Conservation (phyloP, 2,113 vertebrate genomes). For the Chunga burmeisteri region DNA sequence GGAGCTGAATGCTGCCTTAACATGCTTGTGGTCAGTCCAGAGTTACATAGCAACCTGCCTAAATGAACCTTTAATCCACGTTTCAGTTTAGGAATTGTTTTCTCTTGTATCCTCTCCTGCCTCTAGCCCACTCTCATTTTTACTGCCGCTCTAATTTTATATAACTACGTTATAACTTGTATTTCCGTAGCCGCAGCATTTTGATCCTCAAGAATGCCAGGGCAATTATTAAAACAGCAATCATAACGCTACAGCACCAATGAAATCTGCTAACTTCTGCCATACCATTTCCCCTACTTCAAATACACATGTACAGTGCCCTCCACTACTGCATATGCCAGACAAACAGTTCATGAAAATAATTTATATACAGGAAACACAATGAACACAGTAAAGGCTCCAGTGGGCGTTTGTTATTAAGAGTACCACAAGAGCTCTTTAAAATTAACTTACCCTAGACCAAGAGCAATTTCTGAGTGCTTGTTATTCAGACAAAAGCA, state of each 20-base stretch:
- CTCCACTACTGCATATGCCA: background rate
- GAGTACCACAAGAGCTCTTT: background rate
- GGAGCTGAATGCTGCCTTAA: conserved; percentile 57
- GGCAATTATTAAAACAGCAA: background rate
- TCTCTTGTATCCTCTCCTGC: conserved; percentile 14
- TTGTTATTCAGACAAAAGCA: conserved; percentile 14
- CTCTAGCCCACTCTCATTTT: background rate
- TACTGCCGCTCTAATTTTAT: conserved; percentile 51
- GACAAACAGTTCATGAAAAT: background rate
- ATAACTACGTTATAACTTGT: conserved; percentile 13
- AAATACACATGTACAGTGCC: background rate
- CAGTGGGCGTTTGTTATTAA: background rate
- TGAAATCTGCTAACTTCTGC: background rate
- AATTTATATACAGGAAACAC: background rate
- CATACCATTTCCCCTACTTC: background rate
- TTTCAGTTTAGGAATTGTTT: conserved; percentile 29
- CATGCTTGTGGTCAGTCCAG: conserved; percentile 59
- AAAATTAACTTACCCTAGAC: background rate
- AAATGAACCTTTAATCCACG: conserved; percentile 48
- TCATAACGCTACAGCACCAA: background rate
- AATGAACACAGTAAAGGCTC: background rate
- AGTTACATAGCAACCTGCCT: conserved; percentile 39
- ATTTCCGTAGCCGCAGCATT: background rate
- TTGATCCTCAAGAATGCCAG: background rate
- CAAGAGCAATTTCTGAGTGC: background rate